These are phyloP conservation scores for Elgonia sp. DNA, from an alignment of 2,888 invertebrate genomes.

Conservation along the genomic window DNA sequence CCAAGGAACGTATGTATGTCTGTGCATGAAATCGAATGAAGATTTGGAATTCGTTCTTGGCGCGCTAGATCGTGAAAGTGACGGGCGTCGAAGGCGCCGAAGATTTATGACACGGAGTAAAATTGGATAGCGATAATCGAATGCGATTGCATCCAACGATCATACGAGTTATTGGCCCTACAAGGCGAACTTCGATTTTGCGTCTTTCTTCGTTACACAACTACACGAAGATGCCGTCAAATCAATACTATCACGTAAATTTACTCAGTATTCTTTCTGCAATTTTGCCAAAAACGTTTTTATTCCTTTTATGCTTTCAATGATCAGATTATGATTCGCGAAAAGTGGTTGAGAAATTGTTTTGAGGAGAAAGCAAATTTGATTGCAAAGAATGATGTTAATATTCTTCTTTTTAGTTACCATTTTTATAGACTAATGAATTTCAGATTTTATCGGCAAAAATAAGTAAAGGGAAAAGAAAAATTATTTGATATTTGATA, in stretches of 20 bases:
- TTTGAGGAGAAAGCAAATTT: too few relatives aligned
- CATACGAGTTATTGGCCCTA: constrained; percentile 74
- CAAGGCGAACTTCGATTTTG: constrained; percentile 71
- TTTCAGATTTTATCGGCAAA: too few relatives aligned
- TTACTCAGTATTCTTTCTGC: constrained; percentile 21
- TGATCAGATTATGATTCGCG: too few relatives aligned
- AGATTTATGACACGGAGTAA: constrained; percentile 72
- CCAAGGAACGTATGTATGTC: constrained; percentile 66
- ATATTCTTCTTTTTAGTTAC: too few relatives aligned
- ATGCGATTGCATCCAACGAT: constrained; percentile 72
- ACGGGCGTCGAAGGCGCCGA: constrained; percentile 70
- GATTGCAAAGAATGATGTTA: too few relatives aligned
- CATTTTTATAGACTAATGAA: too few relatives aligned
- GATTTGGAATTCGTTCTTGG: constrained; percentile 69
- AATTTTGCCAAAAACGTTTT: constrained; percentile 29
- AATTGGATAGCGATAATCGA: constrained; percentile 75
- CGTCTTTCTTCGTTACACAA: constrained; percentile 62
- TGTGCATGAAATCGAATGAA: constrained; percentile 73
- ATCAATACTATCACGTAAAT: constrained; percentile 49
- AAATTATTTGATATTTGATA: too few relatives aligned
- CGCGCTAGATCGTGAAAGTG: constrained; percentile 72
- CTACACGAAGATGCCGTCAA: constrained; percentile 45
- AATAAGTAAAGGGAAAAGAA: too few relatives aligned
- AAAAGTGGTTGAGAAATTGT: too few relatives aligned
- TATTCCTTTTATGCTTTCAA: too few relatives aligned